phyloP scores from a whole-genome alignment of 2,888 invertebrate species.

The Schrankia costaestrigalis region DNA sequence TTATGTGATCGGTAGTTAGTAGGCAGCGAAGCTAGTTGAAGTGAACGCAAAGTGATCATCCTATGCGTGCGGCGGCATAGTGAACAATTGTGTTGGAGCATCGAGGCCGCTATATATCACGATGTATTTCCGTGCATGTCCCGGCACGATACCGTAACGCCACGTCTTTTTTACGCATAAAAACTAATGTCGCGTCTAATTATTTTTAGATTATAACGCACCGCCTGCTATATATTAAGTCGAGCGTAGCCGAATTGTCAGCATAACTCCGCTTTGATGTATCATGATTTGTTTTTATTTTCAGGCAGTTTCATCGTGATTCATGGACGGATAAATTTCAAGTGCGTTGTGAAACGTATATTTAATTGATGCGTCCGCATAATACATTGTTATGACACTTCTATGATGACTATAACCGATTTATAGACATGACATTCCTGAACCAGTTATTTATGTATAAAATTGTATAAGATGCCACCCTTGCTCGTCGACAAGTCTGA shows the following conservation, averaged over 20 bases:
- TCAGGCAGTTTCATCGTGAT: constrained; percentile 70
- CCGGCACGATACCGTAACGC: constrained; percentile 55
- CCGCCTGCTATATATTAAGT: constrained; percentile 77
- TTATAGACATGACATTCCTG: constrained; percentile 29
- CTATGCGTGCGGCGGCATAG: constrained; percentile 49
- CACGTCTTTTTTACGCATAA: constrained; percentile 77
- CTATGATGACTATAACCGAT: constrained; percentile 43
- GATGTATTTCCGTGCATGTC: constrained; percentile 70
- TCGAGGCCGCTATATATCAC: constrained; percentile 69
- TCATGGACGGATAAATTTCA: constrained; percentile 74
- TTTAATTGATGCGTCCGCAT: constrained; percentile 67
- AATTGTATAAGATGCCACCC: constrained; percentile 30
- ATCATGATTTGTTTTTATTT: constrained; percentile 78
- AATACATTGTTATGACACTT: constrained; percentile 65
- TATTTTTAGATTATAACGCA: constrained; percentile 80
- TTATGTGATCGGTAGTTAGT: neutral
- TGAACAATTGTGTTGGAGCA: constrained; percentile 62
- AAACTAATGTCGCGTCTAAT: constrained; percentile 80
- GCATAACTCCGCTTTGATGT: constrained; percentile 80
- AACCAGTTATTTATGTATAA: constrained; percentile 26
- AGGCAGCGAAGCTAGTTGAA: neutral
- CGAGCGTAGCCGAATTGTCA: constrained; percentile 76
- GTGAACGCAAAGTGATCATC: constrained; percentile 42
- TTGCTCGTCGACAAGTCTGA: constrained; percentile 40
- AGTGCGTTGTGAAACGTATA: constrained; percentile 65